Evolutionary conservation across 2,113 vertebrate species (phyloP).

Genomic region (Sapayoa aenigma): DNA sequence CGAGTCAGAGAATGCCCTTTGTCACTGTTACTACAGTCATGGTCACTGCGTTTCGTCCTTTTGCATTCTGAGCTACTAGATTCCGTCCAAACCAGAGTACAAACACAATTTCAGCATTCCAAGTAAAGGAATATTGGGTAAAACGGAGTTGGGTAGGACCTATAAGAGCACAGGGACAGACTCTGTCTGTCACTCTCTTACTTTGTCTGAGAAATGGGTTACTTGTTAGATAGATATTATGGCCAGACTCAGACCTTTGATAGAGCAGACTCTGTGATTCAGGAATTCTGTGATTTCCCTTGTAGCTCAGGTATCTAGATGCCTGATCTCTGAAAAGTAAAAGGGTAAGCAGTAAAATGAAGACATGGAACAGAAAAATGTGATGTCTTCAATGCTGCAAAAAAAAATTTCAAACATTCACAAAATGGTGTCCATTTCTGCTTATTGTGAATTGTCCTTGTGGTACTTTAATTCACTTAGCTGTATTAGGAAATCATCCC

Average conservation of each 20-base stretch:
- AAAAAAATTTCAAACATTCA: not conserved
- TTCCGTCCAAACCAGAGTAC: not conserved
- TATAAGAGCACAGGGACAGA: not conserved
- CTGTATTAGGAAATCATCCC: conserved; percentile 45
- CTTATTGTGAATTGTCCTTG: not conserved
- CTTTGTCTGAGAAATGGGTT: not conserved
- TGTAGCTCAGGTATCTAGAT: not conserved
- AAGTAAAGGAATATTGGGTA: not conserved
- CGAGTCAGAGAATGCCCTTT: not conserved
- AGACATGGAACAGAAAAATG: not conserved
- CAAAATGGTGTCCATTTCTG: conserved; percentile 26
- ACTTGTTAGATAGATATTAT: not conserved
- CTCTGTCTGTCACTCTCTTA: not conserved
- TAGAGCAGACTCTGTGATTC: not conserved
- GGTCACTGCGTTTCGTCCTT: not conserved
- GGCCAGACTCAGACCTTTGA: not conserved
- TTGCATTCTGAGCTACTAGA: not conserved
- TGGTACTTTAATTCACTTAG: conserved; percentile 48
- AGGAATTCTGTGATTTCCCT: not conserved
- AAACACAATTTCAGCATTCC: not conserved
- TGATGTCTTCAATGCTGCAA: not conserved
- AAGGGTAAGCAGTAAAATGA: conserved; percentile 17
- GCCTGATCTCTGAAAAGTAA: not conserved
- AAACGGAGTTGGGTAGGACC: not conserved
- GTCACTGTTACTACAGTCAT: not conserved